phyloP scores from a whole-genome alignment of 92 coral and sea anemone genomes.

The Paramuricea clavata region DNA sequence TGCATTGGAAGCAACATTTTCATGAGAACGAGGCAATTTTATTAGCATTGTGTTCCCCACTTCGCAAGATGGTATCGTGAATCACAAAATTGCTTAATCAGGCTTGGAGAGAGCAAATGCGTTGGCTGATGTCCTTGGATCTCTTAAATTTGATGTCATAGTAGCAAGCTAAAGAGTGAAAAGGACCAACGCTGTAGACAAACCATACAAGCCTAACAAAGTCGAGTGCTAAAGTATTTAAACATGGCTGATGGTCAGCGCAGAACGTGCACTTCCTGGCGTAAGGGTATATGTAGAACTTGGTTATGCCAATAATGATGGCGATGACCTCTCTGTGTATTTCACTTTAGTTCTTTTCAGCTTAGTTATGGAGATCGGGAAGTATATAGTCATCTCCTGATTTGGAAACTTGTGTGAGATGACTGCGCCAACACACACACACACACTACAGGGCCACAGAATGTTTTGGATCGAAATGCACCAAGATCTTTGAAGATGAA shows the following conservation, averaged over 20 bases:
- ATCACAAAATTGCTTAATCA: no score
- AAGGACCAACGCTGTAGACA: slow-evolving; percentile 69
- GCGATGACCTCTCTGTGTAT: slow-evolving; percentile 71
- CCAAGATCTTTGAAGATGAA: slow-evolving; percentile 55
- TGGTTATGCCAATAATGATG: slow-evolving; percentile 59
- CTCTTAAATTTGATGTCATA: slow-evolving; percentile 61
- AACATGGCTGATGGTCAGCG: slow-evolving; percentile 40
- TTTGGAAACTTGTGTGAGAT: slow-evolving; percentile 61
- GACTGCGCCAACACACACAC: slow-evolving; percentile 51
- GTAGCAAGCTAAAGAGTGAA: slow-evolving; percentile 44
- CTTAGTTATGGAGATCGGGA: slow-evolving; percentile 58
- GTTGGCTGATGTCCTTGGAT: background rate
- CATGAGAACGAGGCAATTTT: no score
- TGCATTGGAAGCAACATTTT: no score
- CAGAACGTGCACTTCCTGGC: slow-evolving; percentile 45
- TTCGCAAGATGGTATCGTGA: no score
- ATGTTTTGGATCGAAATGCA: slow-evolving; percentile 58
- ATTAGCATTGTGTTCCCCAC: no score
- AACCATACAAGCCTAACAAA: slow-evolving; percentile 53
- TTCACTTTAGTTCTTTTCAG: slow-evolving; percentile 67
- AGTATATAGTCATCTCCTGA: no score
- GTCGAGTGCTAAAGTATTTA: slow-evolving; percentile 52
- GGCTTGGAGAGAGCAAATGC: no score
- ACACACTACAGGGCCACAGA: slow-evolving; percentile 58
- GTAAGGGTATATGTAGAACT: slow-evolving; percentile 60